These are phyloP conservation scores for Crotalus helleri DNA, from an alignment of 2,113 vertebrate species.

Conservation along the genomic window DNA sequence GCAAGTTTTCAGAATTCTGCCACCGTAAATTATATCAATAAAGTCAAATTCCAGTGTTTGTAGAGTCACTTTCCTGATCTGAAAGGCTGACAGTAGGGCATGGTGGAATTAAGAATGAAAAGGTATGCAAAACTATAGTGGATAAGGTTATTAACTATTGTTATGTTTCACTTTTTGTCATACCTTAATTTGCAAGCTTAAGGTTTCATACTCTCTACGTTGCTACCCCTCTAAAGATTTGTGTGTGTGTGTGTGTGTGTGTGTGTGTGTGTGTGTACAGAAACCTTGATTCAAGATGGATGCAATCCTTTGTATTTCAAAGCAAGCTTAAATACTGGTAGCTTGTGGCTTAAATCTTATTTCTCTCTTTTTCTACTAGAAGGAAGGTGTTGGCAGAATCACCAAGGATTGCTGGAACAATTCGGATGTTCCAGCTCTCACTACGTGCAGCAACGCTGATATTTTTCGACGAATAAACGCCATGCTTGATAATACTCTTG, in stretches of 20 bases:
- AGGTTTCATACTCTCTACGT: no score
- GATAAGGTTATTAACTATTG: background rate
- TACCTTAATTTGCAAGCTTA: background rate
- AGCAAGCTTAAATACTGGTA: background rate
- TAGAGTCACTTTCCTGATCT: background rate
- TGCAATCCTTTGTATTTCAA: background rate
- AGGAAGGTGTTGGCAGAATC: slow-evolving; percentile 79
- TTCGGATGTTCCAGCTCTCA: slow-evolving; percentile 81
- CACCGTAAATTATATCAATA: no score
- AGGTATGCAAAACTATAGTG: background rate
- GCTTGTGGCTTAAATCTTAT: background rate
- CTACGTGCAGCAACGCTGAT: slow-evolving; percentile 93
- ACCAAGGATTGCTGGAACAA: slow-evolving; percentile 81
- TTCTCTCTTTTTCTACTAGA: slow-evolving; percentile 65
- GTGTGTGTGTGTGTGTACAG: background rate
- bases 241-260: no score
- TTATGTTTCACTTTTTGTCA: background rate
- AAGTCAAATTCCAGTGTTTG: background rate
- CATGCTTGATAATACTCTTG: slow-evolving; percentile 93
- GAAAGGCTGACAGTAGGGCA: background rate
- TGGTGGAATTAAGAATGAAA: background rate
- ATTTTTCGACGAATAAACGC: slow-evolving; percentile 95
- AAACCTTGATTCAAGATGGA: background rate
- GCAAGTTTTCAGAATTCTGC: no score
- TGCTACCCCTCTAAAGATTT: background rate